Conservation (phyloP, 2,113 vertebrate genomes). For the Tachysurus vachellii region DNA sequence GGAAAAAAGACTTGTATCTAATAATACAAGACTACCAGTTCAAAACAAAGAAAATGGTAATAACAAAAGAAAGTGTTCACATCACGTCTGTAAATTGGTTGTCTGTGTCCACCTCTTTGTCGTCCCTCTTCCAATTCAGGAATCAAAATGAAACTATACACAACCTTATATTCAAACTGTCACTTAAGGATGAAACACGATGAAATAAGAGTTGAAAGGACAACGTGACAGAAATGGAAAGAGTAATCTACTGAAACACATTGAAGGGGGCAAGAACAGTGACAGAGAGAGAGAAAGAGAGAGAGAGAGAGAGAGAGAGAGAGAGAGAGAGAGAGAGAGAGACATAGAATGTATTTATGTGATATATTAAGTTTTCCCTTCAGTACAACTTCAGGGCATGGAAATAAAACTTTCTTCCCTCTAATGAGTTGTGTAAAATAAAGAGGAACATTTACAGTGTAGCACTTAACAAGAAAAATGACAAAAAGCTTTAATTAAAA, state of each 20-base stretch:
- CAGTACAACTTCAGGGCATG: too few species aligned
- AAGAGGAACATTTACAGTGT: too few species aligned
- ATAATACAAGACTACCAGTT: slow-evolving; percentile 51
- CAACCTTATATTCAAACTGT: slow-evolving; percentile 34
- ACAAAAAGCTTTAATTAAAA: background rate
- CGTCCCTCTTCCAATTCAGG: background rate
- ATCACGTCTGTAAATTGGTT: slow-evolving; percentile 22
- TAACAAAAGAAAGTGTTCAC: slow-evolving; percentile 38
- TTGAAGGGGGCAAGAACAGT: too few species aligned
- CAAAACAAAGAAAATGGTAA: slow-evolving; percentile 34
- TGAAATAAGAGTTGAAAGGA: background rate
- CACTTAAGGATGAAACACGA: background rate
- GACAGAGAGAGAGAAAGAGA: too few species aligned
- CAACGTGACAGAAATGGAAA: background rate
- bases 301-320: too few species aligned
- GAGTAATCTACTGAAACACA: slow-evolving; percentile 27
- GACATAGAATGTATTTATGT: too few species aligned
- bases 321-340: too few species aligned
- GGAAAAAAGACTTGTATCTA: background rate
- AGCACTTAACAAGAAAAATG: too few species aligned
- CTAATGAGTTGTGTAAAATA: too few species aligned
- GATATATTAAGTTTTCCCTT: too few species aligned
- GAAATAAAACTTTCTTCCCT: too few species aligned
- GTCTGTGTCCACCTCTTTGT: slow-evolving; percentile 3
- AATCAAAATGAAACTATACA: slow-evolving; percentile 39